These are phyloP conservation scores for Vulpes vulpes DNA, from an alignment of 2,113 vertebrate species.

Conservation along the genomic window DNA sequence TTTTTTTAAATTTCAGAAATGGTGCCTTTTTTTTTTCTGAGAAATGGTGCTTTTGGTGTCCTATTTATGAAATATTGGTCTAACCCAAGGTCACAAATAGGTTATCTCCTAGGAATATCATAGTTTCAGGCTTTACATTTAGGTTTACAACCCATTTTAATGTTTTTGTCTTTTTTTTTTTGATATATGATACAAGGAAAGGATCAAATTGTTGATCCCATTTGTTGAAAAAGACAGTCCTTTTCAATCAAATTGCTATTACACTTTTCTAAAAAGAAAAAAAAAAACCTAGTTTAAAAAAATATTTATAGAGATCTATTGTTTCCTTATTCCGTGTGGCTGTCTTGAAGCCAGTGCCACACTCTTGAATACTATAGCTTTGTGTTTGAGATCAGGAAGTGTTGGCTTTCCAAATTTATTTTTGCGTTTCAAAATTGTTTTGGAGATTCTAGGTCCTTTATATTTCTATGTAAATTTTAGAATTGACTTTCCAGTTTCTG, in stretches of 20 bases:
- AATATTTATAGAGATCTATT: background rate
- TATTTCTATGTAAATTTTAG: background rate
- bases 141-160: background rate
- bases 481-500: background rate
- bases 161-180: background rate
- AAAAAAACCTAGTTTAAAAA: background rate
- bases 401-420: background rate
- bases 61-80: background rate
- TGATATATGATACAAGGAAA: background rate
- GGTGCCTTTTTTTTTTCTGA: background rate
- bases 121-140: background rate
- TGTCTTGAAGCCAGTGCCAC: background rate
- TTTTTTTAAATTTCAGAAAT: background rate
- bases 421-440: background rate
- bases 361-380: background rate
- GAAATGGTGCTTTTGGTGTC: background rate
- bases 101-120: background rate
- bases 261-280: background rate
- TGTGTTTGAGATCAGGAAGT: background rate
- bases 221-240: background rate
- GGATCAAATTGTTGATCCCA: background rate
- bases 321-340: background rate
- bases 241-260: background rate
- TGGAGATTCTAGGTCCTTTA: background rate
- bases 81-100: background rate